A percentile compares a stretch with the other conserved stretches of the same genome.
Conservation (phyloP, 2,113 vertebrate genomes). For the Chionodraco myersi region DNA sequence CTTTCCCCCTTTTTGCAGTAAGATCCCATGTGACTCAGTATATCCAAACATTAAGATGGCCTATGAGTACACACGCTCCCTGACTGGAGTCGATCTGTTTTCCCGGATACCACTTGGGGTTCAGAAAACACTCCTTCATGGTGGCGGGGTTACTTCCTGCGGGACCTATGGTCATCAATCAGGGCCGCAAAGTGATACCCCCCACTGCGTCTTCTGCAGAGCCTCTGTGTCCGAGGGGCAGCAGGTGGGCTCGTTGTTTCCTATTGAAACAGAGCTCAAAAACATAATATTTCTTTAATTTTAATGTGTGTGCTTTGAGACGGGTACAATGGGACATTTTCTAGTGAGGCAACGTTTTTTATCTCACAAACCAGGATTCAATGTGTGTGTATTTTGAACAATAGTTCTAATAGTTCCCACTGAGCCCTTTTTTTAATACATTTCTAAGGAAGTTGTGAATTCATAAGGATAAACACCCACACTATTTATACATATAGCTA, state of each 20-base stretch:
- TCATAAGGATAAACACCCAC: not conserved
- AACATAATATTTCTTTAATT: constrained; percentile 30
- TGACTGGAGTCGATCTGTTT: constrained; percentile 77
- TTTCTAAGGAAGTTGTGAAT: not conserved
- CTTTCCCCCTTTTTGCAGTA: constrained; percentile 45
- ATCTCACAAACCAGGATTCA: not conserved
- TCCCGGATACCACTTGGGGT: constrained; percentile 83
- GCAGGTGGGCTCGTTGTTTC: constrained; percentile 74
- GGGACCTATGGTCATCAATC: constrained; percentile 82
- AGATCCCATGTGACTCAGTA: constrained; percentile 63
- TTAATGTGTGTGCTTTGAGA: constrained; percentile 6
- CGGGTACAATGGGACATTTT: not conserved
- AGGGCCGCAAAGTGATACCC: constrained; percentile 74
- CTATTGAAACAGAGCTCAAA: constrained; percentile 13
- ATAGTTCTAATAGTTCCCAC: not conserved
- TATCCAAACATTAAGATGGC: constrained; percentile 79
- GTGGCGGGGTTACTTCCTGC: constrained; percentile 83
- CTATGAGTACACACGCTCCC: constrained; percentile 72
- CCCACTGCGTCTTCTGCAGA: constrained; percentile 67
- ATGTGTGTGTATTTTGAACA: not conserved
- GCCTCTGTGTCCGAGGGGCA: constrained; percentile 52
- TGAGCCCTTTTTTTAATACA: not conserved
- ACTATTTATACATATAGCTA: not conserved
- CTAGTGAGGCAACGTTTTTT: not conserved
- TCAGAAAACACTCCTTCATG: constrained; percentile 83